These are phyloP conservation scores for Harlomillsia oculata DNA, from an alignment of 1,140 invertebrate genomes.

Conservation along the genomic window DNA sequence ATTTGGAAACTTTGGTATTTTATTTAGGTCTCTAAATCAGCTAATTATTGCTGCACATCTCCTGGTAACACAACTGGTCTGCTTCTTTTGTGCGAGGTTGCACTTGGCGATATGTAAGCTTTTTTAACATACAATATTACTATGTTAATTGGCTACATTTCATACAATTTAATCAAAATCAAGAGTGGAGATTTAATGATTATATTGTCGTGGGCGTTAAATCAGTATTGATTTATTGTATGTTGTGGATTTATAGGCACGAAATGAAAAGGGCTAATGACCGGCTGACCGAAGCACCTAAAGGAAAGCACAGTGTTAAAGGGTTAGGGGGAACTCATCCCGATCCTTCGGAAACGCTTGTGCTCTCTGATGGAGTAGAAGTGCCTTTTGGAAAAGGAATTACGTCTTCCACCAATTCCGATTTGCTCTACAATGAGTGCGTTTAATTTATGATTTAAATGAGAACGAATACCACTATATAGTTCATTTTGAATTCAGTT, in stretches of 20 bases:
- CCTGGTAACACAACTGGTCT: slow-evolving; percentile 62
- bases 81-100: slow-evolving; percentile 88
- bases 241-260: slow-evolving; percentile 50
- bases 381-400: slow-evolving; percentile 63
- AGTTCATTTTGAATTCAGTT: neutral
- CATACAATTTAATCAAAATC: too few species aligned
- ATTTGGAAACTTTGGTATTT: slow-evolving; percentile 68
- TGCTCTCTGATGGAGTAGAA: slow-evolving; percentile 52
- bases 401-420: slow-evolving; percentile 39
- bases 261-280: slow-evolving; percentile 59
- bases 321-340: slow-evolving; percentile 68
- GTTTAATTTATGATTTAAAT: slow-evolving; percentile 29
- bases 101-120: slow-evolving; percentile 79
- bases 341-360: slow-evolving; percentile 45
- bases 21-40: slow-evolving; percentile 96
- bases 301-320: slow-evolving; percentile 66
- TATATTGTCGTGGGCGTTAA: too few species aligned
- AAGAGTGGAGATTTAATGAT: too few species aligned
- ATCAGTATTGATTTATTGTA: too few species aligned
- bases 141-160: too few species aligned
- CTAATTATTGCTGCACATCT: slow-evolving; percentile 87
- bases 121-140: neutral
- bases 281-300: slow-evolving; percentile 60
- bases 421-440: slow-evolving; percentile 61
- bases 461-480: neutral